Evolutionary conservation across 2,888 invertebrate species (phyloP).

Genomic region (Stenoptilia bipunctidactyla): DNA sequence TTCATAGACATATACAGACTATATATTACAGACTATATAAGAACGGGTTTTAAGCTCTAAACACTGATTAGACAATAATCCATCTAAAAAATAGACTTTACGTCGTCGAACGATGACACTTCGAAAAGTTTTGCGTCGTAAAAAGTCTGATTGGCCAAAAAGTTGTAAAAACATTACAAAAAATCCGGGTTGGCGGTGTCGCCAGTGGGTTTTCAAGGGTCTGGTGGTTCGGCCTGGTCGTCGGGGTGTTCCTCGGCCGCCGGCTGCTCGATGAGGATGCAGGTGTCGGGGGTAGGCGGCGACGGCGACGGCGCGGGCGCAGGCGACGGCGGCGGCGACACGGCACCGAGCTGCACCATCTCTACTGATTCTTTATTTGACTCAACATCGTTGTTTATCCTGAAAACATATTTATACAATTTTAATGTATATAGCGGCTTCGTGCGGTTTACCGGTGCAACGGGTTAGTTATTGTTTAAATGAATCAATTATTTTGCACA

Average conservation of each 20-base stretch:
- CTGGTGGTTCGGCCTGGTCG: constrained; percentile 13
- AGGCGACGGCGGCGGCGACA: constrained; percentile 33
- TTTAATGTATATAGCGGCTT: too few species aligned
- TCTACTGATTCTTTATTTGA: constrained; percentile 36
- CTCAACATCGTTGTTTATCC: constrained; percentile 22
- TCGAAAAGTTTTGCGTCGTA: too few species aligned
- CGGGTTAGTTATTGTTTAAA: too few species aligned
- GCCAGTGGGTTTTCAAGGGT: constrained; percentile 5
- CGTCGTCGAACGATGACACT: too few species aligned
- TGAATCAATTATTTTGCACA: too few species aligned
- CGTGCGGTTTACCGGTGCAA: too few species aligned
- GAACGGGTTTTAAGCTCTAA: not conserved
- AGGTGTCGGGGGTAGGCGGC: constrained; percentile 24
- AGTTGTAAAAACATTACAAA: constrained; percentile 45
- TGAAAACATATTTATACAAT: too few species aligned
- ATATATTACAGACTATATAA: too few species aligned
- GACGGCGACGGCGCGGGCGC: constrained; percentile 21
- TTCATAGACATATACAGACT: too few species aligned
- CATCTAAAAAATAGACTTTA: constrained; percentile 45
- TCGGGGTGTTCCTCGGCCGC: constrained; percentile 13
- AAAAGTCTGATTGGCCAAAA: constrained; percentile 31
- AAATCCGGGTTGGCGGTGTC: constrained; percentile 12
- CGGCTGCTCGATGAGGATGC: constrained; percentile 36
- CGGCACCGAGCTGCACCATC: constrained; percentile 36
- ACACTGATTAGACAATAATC: constrained; percentile 27